Percentiles rank a stretch among this genome's conserved stretches.
phyloP scores from a whole-genome alignment of 2,888 invertebrate species.

The Globia sparganii region DNA sequence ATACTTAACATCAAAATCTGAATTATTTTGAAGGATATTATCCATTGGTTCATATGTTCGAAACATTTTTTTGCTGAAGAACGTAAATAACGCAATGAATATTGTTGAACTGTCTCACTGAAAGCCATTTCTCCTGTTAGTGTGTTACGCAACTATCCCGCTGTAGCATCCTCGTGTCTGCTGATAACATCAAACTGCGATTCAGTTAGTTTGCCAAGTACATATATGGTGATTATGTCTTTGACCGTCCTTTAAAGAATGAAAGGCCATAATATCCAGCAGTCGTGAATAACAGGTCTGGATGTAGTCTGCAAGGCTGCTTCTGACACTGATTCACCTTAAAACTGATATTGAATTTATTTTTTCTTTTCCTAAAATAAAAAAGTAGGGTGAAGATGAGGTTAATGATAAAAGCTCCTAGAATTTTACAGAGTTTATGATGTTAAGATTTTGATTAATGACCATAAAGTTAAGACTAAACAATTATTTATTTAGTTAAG shows the following conservation, averaged over 20 bases:
- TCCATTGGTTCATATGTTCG: neutral
- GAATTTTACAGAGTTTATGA: neutral
- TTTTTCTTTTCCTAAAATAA: neutral
- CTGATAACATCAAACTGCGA: neutral
- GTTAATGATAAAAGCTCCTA: neutral
- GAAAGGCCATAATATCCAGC: too few relatives aligned
- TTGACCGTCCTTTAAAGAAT: neutral
- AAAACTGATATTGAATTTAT: neutral
- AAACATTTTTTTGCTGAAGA: neutral
- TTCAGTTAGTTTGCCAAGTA: neutral
- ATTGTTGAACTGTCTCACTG: too few relatives aligned
- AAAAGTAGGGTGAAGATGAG: neutral
- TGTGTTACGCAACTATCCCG: too few relatives aligned
- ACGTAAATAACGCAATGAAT: neutral
- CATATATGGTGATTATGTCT: neutral
- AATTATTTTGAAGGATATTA: neutral
- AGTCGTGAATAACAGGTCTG: neutral
- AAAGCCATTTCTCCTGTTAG: too few relatives aligned
- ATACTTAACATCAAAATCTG: too few relatives aligned
- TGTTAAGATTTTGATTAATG: neutral
- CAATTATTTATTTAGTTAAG: neutral
- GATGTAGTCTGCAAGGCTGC: too few relatives aligned
- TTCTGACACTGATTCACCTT: neutral
- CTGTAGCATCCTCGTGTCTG: too few relatives aligned
- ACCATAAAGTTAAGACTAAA: neutral